A percentile compares a stretch with the other conserved stretches of the same genome.
phyloP scores from a whole-genome alignment of 2,797 vertebrate species.

The Brachyalestes nurse region DNA sequence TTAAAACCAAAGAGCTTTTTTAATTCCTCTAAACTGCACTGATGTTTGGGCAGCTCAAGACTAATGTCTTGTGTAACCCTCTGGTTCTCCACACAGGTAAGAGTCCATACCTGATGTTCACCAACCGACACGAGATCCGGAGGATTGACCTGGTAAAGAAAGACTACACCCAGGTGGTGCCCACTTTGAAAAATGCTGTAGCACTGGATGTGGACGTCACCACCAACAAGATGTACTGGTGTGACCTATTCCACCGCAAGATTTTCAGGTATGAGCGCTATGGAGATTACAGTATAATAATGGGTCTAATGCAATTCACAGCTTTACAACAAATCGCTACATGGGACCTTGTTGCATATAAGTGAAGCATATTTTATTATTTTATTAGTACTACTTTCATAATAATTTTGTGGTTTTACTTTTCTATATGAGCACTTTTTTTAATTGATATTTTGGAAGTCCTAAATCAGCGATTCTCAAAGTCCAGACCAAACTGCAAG shows the following conservation, averaged over 20 bases:
- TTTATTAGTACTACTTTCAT: no score
- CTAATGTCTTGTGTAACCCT: background rate
- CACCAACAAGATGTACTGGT: constrained; percentile 97
- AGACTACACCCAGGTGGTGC: constrained; percentile 91
- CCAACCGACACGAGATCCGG: constrained; percentile 95
- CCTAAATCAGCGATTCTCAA: no score
- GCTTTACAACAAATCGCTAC: background rate
- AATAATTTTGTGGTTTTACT: no score
- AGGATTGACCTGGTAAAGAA: constrained; percentile 92
- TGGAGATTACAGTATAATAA: background rate
- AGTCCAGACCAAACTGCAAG: no score
- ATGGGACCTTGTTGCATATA: background rate
- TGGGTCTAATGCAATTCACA: background rate
- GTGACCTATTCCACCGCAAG: constrained; percentile 92
- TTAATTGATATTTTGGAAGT: no score
- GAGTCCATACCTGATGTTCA: constrained; percentile 95
- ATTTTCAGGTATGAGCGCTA: constrained; percentile 89
- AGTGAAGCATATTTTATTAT: background rate
- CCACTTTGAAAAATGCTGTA: constrained; percentile 95
- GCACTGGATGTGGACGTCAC: constrained; percentile 94
- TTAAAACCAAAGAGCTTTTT: no score
- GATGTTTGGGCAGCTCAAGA: background rate
- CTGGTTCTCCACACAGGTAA: constrained; percentile 75
- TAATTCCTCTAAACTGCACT: background rate
- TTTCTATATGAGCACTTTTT: no score